Evolutionary conservation across 2,797 vertebrate genomes (phyloP).

Genomic region (Sebastes vulpes): DNA sequence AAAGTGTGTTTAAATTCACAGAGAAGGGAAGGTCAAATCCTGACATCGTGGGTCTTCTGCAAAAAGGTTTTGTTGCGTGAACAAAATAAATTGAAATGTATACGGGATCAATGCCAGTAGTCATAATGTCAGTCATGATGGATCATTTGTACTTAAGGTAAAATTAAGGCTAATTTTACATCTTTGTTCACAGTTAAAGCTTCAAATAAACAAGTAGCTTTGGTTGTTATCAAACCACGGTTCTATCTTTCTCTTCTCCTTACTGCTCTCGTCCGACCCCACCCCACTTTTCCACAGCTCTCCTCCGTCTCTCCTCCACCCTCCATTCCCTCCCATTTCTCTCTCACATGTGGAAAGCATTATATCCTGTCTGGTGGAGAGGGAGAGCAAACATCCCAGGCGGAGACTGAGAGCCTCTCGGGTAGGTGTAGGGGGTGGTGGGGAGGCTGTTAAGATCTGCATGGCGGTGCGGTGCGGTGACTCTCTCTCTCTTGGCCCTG

Average conservation of each 20-base stretch:
- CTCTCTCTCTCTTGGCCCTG: slow-evolving; percentile 29
- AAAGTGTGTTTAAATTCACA: background rate
- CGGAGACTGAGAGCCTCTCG: slow-evolving; percentile 63
- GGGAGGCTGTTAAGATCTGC: slow-evolving; percentile 51
- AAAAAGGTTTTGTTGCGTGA: background rate
- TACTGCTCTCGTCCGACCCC: slow-evolving; percentile 15
- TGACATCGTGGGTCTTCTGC: background rate
- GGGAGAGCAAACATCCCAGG: slow-evolving; percentile 79
- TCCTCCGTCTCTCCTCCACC: slow-evolving; percentile 43
- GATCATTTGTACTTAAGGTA: background rate
- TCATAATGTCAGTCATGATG: background rate
- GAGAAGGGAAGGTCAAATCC: background rate
- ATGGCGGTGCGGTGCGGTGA: slow-evolving; percentile 7
- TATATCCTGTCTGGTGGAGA: slow-evolving; percentile 88
- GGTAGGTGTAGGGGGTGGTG: slow-evolving; percentile 34
- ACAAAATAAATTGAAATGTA: background rate
- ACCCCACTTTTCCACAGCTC: slow-evolving; percentile 50
- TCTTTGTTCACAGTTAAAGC: background rate
- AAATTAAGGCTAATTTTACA: background rate
- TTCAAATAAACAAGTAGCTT: background rate
- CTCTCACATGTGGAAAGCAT: slow-evolving; percentile 88
- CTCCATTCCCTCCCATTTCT: slow-evolving; percentile 31
- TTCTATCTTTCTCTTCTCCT: slow-evolving; percentile 5
- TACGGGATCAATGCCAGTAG: background rate
- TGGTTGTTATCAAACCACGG: slow-evolving; percentile 32